Base-by-base conservation (phyloP, 2,888 invertebrate genomes). In the Heteromurus nitidus region DNA sequence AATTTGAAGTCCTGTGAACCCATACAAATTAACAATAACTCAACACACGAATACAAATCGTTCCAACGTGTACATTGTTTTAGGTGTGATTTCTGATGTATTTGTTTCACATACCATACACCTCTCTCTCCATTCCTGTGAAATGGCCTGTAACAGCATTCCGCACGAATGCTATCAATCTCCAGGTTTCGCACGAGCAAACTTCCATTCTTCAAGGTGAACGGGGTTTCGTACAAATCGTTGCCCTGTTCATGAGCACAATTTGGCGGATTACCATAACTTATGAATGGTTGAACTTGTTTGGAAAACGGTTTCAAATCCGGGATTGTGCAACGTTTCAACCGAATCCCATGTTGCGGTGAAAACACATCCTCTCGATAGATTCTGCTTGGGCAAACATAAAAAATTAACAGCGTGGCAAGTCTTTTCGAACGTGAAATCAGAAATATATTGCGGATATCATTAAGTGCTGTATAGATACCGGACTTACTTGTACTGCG, bases 61-160 rank as follows among this genome's bases (percentile, higher is more conserved):
- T 47, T n/a, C n/a, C 3, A n/a, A 16, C 36, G n/a, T 53, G 50
- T 24, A 50, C 30, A 60, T 47, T 42, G 16, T 36, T 30, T 31
- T 18, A 47, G 28, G 28, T 58, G 18, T 58, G 13, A 50, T 55
- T 9, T 1, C 20, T 58, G 2, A 36, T 36, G 13, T 31, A 60
- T 22, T 72, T 26, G 16, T 2, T 62, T 20, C 18, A 36, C 44
- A 55, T 65, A 80, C 83, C 76, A 53, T 3, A 67, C 36, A 42
- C 68, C 60, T n/a, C 42, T 58, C 5, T 83, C 83, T 26, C 72
- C 80, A 13, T 26, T 65, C 24, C 83, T 31, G 20, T 72, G 70
- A 70, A 83, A 80, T 1, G 83, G 76, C 11, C 80, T 30, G 31
- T 80, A 80, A 20, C 80, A 83, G 44, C 83, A 83, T 22, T 60